These are phyloP conservation scores for Amiota mariae DNA, from an alignment of 2,888 invertebrate species.

Conservation along the genomic window DNA sequence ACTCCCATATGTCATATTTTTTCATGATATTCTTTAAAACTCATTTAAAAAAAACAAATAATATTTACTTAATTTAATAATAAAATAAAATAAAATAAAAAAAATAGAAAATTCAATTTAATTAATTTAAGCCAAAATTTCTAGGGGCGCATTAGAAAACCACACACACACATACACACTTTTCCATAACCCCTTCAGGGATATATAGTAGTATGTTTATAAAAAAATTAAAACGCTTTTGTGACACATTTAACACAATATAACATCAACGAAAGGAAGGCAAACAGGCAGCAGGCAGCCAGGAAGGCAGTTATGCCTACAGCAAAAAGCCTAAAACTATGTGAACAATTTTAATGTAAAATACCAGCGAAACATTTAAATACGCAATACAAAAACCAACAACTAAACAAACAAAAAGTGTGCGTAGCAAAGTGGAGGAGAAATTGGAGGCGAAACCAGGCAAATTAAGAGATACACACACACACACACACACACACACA, in stretches of 20 bases:
- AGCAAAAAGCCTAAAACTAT: constrained; percentile 52
- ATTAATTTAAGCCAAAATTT: constrained; percentile 5
- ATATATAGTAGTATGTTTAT: not conserved
- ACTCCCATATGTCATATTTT: too few species aligned
- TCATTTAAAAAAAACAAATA: not conserved
- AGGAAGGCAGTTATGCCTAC: not conserved
- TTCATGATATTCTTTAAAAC: too few species aligned
- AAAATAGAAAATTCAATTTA: constrained; percentile 1
- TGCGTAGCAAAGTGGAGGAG: too few species aligned
- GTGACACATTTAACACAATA: constrained; percentile 15
- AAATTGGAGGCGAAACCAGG: too few species aligned
- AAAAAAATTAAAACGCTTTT: constrained; percentile 23
- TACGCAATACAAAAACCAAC: not conserved
- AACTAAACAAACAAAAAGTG: not conserved
- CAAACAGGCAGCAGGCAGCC: not conserved
- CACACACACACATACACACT: not conserved
- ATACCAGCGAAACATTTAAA: constrained; percentile 43
- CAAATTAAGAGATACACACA: not conserved
- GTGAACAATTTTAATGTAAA: constrained; percentile 64
- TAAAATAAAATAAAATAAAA: not conserved
- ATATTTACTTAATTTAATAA: not conserved
- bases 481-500: not conserved
- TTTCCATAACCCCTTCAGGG: too few species aligned
- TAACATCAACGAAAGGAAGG: not conserved
- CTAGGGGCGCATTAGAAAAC: not conserved